A percentile compares a stretch with the other conserved stretches of the same genome.
These are phyloP conservation scores for Bedellia somnulentella DNA, from an alignment of 2,888 invertebrate genomes.

Conservation along the genomic window DNA sequence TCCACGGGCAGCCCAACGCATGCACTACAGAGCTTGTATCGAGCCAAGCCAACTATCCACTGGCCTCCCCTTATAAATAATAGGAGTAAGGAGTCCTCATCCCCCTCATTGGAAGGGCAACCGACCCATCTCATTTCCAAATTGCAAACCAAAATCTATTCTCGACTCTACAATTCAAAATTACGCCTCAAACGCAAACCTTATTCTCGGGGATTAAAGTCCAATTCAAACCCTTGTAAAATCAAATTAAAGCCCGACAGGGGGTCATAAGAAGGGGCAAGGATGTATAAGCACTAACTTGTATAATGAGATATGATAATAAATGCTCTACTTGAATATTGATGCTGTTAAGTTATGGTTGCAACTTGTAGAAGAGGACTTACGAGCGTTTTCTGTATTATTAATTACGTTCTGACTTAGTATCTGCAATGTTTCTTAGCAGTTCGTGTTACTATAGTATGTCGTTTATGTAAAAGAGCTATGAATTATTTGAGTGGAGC, in stretches of 20 bases:
- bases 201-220: conserved; percentile 17
- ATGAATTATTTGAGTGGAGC: no score
- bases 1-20: conserved; percentile 20
- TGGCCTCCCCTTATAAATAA: conserved; percentile 60
- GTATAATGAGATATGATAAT: conserved; percentile 63
- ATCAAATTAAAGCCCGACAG: no score
- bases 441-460: no score
- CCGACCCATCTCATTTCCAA: conserved; percentile 58
- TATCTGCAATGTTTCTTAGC: no score
- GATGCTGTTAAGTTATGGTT: conserved; percentile 49
- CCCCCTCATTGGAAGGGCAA: conserved; percentile 42
- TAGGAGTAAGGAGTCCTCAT: conserved; percentile 36
- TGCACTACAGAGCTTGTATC: conserved; percentile 12
- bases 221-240: conserved; percentile 12
- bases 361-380: no score
- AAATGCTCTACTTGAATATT: conserved; percentile 57
- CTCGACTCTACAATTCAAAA: conserved; percentile 40
- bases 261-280: conserved; percentile 44
- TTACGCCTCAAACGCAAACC: conserved; percentile 17
- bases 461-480: no score
- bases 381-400: conserved; percentile 23
- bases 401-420: no score
- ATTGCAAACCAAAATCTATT: conserved; percentile 55
- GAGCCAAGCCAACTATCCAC: conserved; percentile 37
- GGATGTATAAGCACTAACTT: conserved; percentile 54